These are phyloP conservation scores for Rhegmatorhina hoffmannsi DNA, from an alignment of 2,113 vertebrate species.

Conservation along the genomic window DNA sequence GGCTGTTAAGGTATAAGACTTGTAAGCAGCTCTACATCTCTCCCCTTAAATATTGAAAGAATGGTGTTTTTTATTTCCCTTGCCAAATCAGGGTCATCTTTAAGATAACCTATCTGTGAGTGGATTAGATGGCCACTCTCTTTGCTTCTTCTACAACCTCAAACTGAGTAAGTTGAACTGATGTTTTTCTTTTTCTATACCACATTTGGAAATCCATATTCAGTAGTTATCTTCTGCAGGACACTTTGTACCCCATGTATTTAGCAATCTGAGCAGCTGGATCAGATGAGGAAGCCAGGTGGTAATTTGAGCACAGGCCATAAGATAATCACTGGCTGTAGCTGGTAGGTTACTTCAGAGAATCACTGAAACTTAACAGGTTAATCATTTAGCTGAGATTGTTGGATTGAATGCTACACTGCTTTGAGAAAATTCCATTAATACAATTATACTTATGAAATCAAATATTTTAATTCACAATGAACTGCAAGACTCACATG, in stretches of 20 bases:
- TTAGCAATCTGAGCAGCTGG: not conserved
- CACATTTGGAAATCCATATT: not conserved
- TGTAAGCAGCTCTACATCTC: not conserved
- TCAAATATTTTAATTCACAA: not conserved
- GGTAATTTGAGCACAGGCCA: not conserved
- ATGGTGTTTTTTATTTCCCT: not conserved
- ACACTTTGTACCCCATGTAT: not conserved
- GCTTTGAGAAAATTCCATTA: conserved; percentile 28
- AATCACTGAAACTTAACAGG: not conserved
- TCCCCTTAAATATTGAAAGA: not conserved
- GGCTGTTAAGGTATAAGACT: not conserved
- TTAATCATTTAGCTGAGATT: conserved; percentile 22
- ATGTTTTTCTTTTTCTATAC: not conserved
- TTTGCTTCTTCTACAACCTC: not conserved
- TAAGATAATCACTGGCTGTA: not conserved
- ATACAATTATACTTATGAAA: not conserved
- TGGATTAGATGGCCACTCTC: not conserved
- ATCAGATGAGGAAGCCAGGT: not conserved
- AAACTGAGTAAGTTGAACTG: not conserved
- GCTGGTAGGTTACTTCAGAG: not conserved
- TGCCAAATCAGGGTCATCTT: not conserved
- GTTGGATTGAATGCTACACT: conserved; percentile 1
- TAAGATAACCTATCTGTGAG: not conserved
- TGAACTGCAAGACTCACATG: not conserved
- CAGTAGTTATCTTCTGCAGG: not conserved